Percentiles rank a stretch among this genome's conserved stretches.
Evolutionary conservation across 2,113 vertebrate genomes (phyloP).

Genomic region (Engystomops pustulosus): DNA sequence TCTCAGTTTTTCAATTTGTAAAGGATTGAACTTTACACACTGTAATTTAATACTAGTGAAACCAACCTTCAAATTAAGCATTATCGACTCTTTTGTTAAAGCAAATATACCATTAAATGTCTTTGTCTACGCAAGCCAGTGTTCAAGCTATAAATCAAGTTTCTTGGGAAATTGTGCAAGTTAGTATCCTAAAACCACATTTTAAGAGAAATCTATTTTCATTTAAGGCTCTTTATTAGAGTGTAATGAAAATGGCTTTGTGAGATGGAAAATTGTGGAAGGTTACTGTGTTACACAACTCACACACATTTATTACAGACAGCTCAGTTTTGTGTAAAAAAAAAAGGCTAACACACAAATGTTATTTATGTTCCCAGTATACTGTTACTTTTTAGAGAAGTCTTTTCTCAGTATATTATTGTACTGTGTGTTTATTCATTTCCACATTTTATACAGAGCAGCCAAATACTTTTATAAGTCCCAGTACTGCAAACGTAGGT

Average conservation of each 20-base stretch:
- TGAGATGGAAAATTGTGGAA: conserved; percentile 1
- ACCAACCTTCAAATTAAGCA: conserved; percentile 50
- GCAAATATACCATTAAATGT: conserved; percentile 50
- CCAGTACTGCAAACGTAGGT: too few species aligned
- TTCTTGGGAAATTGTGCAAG: conserved; percentile 39
- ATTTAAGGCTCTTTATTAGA: conserved; percentile 20
- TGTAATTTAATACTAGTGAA: conserved; percentile 57
- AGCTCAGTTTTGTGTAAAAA: conserved; percentile 3
- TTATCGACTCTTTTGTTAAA: conserved; percentile 55
- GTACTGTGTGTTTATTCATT: not conserved
- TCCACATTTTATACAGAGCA: not conserved
- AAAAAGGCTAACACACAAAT: conserved; percentile 18
- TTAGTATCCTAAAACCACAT: conserved; percentile 22
- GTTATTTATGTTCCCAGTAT: not conserved
- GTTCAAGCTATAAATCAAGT: conserved; percentile 31
- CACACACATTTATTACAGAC: not conserved
- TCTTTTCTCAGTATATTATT: not conserved
- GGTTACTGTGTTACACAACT: conserved; percentile 2
- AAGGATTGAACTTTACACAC: conserved; percentile 57
- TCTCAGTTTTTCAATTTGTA: conserved; percentile 50
- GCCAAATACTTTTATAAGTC: too few species aligned
- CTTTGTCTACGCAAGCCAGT: conserved; percentile 22
- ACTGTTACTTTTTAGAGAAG: not conserved
- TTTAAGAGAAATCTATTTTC: conserved; percentile 31
- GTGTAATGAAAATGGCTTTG: conserved; percentile 16